Conservation (phyloP, 2,113 vertebrate species). For the Zosterops lateralis region DNA sequence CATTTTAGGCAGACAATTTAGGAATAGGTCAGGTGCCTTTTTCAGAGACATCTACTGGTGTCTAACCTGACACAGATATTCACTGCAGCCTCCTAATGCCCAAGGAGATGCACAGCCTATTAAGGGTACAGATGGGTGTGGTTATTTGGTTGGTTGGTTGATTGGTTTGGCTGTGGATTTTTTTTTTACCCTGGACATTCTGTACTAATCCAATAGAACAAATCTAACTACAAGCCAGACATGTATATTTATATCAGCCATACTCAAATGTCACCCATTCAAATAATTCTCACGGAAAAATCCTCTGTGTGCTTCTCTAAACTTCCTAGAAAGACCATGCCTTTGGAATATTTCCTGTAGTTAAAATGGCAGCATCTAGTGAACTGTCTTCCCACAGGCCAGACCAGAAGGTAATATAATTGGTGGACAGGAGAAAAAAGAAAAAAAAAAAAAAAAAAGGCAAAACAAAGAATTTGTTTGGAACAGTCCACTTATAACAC, state of each 20-base stretch:
- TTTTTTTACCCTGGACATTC: background rate
- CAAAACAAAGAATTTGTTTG: background rate
- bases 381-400: background rate
- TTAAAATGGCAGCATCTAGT: background rate
- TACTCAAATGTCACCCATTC: background rate
- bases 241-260: background rate
- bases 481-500: background rate
- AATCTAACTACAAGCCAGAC: background rate
- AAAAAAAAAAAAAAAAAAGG: background rate
- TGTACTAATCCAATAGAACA: background rate
- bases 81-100: background rate
- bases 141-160: background rate
- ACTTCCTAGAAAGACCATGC: background rate
- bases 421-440: fast-evolving
- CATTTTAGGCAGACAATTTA: background rate
- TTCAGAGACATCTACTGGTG: background rate
- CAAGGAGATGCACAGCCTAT: background rate
- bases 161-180: background rate
- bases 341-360: background rate
- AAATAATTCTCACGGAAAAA: background rate
- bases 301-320: background rate
- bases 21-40: background rate
- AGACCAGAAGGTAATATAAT: background rate
- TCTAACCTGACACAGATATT: background rate
- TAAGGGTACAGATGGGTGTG: background rate